Base-by-base conservation (phyloP, 2,797 vertebrate species). In the Gallinago nigripennis region DNA sequence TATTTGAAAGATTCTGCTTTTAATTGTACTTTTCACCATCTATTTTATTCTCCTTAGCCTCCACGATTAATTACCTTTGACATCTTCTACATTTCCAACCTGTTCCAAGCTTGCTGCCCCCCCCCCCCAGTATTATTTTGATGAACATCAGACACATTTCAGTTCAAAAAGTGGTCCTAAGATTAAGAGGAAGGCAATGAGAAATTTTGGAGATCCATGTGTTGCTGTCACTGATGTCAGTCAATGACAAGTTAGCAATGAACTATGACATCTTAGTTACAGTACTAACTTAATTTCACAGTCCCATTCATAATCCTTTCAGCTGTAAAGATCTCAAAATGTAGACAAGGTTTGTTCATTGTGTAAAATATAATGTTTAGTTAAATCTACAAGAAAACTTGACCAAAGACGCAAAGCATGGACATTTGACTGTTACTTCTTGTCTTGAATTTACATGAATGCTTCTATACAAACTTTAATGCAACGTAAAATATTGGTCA, bases 401-500 rank as follows among this genome's bases (percentile, higher is more conserved):
- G 11, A 64, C 14, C 39, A 45, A 80, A 71, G 12, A 71, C 80
- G 14, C 4, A 72, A 58, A 80, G 2, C 8, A 57, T 25, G 8
- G 33, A 37, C 11, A 30, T 80, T 23, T 61, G 23, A 25, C 7
- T 46, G 4, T 20, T 39, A 30, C 4, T 85, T 46, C 6, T 85
- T 46, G 4, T 46, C 4, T 82, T 19, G 43, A 28, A 8, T 2
- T 56, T 35, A 19, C 0, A 3, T 21, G 9, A 46, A 21, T 2
- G 0, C 60, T 72, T 92, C 31, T 8, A 16, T 27, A 58, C 2
- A 60, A 76, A 54, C 8, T 43, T 82, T 15, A 71, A 23, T 21
- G 12, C 2, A 41, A 30, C 6, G 2, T 7, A 50, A 80, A 61
- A 57, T 28, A 53, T 8, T 39, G 9, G 7, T 57, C 33, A 50